phyloP scores from a whole-genome alignment of 2,113 vertebrate genomes.

The Trematomus loennbergii region DNA sequence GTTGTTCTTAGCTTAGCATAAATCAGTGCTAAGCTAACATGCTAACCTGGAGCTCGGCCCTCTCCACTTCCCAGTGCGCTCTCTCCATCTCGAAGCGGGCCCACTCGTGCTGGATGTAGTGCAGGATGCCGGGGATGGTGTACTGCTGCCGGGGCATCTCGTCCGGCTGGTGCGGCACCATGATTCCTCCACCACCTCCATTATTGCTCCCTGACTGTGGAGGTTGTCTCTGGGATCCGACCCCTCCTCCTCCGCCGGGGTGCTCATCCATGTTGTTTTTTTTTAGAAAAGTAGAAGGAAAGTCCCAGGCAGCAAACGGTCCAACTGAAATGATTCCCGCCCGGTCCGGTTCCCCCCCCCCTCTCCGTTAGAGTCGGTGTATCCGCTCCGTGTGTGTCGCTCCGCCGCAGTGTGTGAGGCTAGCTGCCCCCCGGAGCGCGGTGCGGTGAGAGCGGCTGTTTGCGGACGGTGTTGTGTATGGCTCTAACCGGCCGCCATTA shows the following conservation, averaged over 20 bases:
- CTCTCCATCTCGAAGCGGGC: conserved; percentile 99
- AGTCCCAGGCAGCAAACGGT: conserved; percentile 47
- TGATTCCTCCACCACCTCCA: conserved; percentile 73
- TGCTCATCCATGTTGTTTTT: conserved; percentile 92
- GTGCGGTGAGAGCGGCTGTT: conserved; percentile 66
- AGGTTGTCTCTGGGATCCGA: conserved; percentile 83
- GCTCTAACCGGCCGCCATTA: conserved; percentile 92
- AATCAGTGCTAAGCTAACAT: not conserved
- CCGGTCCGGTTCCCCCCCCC: not conserved
- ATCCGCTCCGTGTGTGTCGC: conserved; percentile 41
- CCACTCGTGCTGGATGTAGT: conserved; percentile 99
- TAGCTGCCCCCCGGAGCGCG: conserved; percentile 53
- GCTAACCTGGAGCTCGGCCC: conserved; percentile 95
- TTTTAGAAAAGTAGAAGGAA: conserved; percentile 70
- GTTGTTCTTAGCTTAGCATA: conserved; percentile 1
- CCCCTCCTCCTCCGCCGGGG: conserved; percentile 85
- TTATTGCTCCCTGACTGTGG: conserved; percentile 69
- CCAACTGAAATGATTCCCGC: conserved; percentile 16
- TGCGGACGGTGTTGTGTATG: conserved; percentile 79
- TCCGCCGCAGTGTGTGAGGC: conserved; percentile 48
- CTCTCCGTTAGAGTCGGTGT: conserved; percentile 18
- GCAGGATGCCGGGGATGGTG: conserved; percentile 96
- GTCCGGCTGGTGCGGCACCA: conserved; percentile 80
- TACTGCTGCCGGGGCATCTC: conserved; percentile 93
- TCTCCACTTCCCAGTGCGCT: conserved; percentile 97